Conservation (phyloP, 2,113 vertebrate genomes). For the Myodes glareolus region DNA sequence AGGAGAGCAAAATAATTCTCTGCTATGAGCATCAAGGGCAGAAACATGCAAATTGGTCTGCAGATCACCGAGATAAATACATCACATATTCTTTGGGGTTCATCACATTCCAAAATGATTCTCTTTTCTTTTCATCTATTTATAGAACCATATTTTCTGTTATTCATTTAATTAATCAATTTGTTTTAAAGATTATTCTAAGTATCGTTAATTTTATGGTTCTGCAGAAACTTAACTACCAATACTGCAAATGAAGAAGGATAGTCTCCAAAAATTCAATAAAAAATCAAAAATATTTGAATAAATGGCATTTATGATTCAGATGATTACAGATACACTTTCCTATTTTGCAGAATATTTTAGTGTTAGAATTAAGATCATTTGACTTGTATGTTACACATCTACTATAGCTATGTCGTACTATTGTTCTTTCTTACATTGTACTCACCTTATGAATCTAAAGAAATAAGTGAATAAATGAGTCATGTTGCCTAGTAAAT, state of each 20-base stretch:
- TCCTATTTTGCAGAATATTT: neutral
- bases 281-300: conserved; percentile 19
- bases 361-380: neutral
- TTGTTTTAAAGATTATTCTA: neutral
- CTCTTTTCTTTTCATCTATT: neutral
- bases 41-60: neutral
- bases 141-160: neutral
- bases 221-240: neutral
- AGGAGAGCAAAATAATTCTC: neutral
- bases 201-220: neutral
- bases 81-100: neutral
- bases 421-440: neutral
- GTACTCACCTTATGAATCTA: neutral
- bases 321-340: neutral
- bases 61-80: neutral
- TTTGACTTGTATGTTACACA: neutral
- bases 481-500: neutral
- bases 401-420: neutral
- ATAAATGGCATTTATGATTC: conserved; percentile 15
- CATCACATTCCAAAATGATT: neutral
- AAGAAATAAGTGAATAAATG: neutral
- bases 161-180: neutral
- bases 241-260: neutral
- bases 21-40: neutral
- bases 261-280: neutral